A percentile compares a stretch with the other conserved stretches of the same genome.
These are phyloP conservation scores for Muschampia plurimacula DNA, from an alignment of 2,888 invertebrate genomes.

Conservation along the genomic window DNA sequence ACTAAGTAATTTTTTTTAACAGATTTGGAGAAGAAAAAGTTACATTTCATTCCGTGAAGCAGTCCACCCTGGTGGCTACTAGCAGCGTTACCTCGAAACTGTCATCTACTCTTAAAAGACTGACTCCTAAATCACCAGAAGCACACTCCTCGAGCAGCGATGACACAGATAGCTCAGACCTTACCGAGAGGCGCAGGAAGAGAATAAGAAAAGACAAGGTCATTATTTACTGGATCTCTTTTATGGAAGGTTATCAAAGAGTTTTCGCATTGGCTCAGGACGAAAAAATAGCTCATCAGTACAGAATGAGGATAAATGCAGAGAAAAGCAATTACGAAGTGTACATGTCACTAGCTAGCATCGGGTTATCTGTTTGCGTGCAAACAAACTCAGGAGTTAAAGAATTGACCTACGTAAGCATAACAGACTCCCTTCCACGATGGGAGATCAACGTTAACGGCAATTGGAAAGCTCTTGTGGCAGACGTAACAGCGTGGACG, in stretches of 20 bases:
- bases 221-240: constrained; percentile 92
- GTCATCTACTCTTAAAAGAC: constrained; percentile 82
- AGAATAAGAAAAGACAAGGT: constrained; percentile 91
- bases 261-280: constrained; percentile 92
- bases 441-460: constrained; percentile 94
- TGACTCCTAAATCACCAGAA: constrained; percentile 82
- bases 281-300: constrained; percentile 88
- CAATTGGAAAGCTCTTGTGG: constrained; percentile 91
- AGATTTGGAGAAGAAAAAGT: constrained; percentile 90
- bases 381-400: constrained; percentile 71
- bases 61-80: constrained; percentile 76
- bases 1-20: constrained; percentile 41
- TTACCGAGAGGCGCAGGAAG: constrained; percentile 82
- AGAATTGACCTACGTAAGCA: constrained; percentile 89
- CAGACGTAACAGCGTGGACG: constrained; percentile 92
- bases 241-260: constrained; percentile 90
- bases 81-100: constrained; percentile 83
- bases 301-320: constrained; percentile 86
- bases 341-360: constrained; percentile 89
- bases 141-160: constrained; percentile 87
- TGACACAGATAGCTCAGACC: constrained; percentile 79
- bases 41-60: constrained; percentile 89
- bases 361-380: constrained; percentile 87
- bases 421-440: constrained; percentile 89
- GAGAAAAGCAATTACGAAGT: constrained; percentile 89